Conservation (phyloP, 37 sponge, comb jelly and placozoan species). For the Halichondria panicea region DNA sequence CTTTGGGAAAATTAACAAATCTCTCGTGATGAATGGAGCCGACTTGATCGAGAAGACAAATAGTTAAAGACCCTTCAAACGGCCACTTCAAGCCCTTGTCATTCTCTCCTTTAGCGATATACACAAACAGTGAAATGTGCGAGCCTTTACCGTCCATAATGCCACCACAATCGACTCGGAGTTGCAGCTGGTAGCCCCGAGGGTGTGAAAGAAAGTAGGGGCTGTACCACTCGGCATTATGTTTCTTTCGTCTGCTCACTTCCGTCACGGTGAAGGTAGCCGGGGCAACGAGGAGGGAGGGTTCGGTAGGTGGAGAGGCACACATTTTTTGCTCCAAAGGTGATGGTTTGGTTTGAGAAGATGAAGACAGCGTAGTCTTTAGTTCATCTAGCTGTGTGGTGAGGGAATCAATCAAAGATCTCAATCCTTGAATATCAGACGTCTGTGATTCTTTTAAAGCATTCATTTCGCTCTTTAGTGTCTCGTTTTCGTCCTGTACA, state of each 20-base stretch:
- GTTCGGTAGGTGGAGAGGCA: not conserved
- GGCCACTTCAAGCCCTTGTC: conserved; percentile 10
- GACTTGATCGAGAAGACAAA: conserved; percentile 15
- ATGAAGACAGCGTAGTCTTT: no score
- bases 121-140: conserved; percentile 16
- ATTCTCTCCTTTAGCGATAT: conserved; percentile 1
- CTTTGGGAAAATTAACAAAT: not conserved
- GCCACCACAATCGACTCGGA: conserved; percentile 11
- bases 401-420: no score
- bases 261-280: not conserved
- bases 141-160: not conserved
- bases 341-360: no score
- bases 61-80: not conserved
- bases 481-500: not conserved
- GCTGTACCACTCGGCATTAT: conserved; percentile 6
- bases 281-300: not conserved
- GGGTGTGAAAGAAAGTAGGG: conserved; percentile 5
- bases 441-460: no score
- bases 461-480: not conserved
- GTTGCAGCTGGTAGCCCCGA: conserved; percentile 29
- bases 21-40: conserved; percentile 9
- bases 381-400: no score
- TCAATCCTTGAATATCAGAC: no score
- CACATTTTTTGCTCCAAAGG: no score
- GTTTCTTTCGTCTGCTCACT: not conserved